These are phyloP conservation scores for Thunnus maccoyii DNA, from an alignment of 2,113 vertebrate species.

Conservation along the genomic window DNA sequence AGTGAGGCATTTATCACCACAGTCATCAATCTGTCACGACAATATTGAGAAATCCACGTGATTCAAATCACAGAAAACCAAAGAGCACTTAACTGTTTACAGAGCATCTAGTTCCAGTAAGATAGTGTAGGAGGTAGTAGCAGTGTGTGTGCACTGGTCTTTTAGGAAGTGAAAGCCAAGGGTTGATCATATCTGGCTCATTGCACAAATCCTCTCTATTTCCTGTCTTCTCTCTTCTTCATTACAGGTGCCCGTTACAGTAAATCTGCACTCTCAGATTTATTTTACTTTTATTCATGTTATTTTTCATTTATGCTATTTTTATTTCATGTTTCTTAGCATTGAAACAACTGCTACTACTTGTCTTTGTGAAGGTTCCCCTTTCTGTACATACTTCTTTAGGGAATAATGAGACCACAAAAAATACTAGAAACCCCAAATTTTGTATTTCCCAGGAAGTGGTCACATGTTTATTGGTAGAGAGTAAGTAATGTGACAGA, in stretches of 20 bases:
- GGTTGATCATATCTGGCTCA: constrained; percentile 10
- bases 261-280: background rate
- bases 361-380: background rate
- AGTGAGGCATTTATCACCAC: background rate
- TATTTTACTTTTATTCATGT: too few species aligned
- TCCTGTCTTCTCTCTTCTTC: constrained; percentile 11
- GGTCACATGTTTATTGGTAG: constrained; percentile 13
- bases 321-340: background rate
- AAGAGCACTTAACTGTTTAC: constrained; percentile 17
- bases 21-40: background rate
- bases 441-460: background rate
- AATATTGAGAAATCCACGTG: constrained; percentile 29
- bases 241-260: background rate
- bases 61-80: constrained; percentile 31
- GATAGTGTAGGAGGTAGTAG: constrained; percentile 42
- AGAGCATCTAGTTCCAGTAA: constrained; percentile 60
- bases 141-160: constrained; percentile 9
- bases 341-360: too few species aligned
- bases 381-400: background rate
- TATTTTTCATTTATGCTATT: background rate
- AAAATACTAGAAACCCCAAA: background rate
- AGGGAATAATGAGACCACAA: background rate
- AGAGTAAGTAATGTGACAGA: background rate
- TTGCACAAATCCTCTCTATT: constrained; percentile 9
- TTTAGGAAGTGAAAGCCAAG: constrained; percentile 64